Evolutionary conservation across 2,797 vertebrate species (phyloP), one percentile per base, ranked within the genome.

Genomic region (Lagocephalus sceleratus): DNA sequence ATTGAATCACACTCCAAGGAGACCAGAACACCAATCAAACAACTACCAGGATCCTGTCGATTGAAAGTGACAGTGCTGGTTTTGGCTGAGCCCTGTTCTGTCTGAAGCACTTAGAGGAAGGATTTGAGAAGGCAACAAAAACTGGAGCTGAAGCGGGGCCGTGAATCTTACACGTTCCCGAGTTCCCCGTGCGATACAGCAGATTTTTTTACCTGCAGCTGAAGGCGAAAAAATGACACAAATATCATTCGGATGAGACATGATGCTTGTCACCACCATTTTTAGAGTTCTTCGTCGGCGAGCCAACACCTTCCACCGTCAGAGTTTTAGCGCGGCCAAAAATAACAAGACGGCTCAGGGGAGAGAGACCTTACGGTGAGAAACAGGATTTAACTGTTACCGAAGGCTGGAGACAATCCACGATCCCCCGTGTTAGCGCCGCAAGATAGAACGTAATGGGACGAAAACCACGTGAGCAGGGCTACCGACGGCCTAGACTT

Each of bases 21-120:
- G 52, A 55, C 53, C 60, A 23, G 38, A 47, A 63, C 47, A 19
- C 67, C 71, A 73, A 69, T 79, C 75, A 67, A 65, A 77, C 41
- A 10, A 70, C 66, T 71, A 54, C 47, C 3, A 47, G 47, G 48
- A 63, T 70, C 49, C 47, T 6, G 61, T 45, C 52, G 46, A 82
- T 78, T 82, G 65, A 75, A 83, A 80, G 75, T 60, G 79, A 81
- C 84, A 75, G 66, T 11, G 15, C 79, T 74, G 80, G 77, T 78
- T 84, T 78, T 73, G 76, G 78, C 74, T 49, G 39, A 68, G 60
- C 51, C 54, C 50, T 2, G 21, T 38, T 76, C 58, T 59, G 66
- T 68, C 64, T 38, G 41, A 70, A 2, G 45, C 60, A 79, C 68
- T 68, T 78, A 78, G 67, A 76, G 64, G 71, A 64, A 64, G 62